A percentile compares a stretch with the other conserved stretches of the same genome.
phyloP scores from a whole-genome alignment of 1,140 invertebrate genomes.

The Triops longicaudatus region DNA sequence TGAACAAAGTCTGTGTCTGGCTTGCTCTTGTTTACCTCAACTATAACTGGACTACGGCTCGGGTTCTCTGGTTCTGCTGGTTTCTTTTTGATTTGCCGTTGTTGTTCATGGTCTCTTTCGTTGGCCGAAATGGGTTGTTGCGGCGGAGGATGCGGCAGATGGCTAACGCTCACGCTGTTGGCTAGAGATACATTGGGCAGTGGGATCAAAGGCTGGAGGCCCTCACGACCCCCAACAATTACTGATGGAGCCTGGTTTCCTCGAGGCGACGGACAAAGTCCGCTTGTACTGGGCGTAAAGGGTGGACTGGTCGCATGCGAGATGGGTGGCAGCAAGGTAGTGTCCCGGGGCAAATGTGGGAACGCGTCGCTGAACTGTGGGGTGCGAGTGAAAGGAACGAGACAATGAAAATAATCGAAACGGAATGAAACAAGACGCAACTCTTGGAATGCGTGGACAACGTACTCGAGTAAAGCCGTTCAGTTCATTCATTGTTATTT shows the following conservation, averaged over 20 bases:
- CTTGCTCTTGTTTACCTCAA: not conserved
- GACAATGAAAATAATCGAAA: not conserved
- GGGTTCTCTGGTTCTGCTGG: not conserved
- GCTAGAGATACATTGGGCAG: not conserved
- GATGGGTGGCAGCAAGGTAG: not conserved
- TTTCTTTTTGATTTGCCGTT: not conserved
- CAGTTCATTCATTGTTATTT: conserved; percentile 41
- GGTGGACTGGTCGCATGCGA: not conserved
- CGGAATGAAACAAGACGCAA: not conserved
- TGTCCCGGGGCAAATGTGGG: not conserved
- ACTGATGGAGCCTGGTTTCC: not conserved
- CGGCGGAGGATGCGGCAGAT: not conserved
- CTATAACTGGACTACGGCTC: not conserved
- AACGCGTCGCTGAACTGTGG: not conserved
- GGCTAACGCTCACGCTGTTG: not conserved
- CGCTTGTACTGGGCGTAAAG: not conserved
- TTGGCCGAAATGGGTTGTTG: not conserved
- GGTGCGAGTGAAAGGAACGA: not conserved
- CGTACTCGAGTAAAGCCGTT: conserved; percentile 41
- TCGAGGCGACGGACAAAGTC: not conserved
- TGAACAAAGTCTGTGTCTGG: not conserved
- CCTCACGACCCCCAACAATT: not conserved
- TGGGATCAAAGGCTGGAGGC: not conserved
- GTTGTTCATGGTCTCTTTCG: not conserved
- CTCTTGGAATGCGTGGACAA: not conserved